These are phyloP conservation scores for Yponomeuta evonymella DNA, from an alignment of 2,888 invertebrate genomes.

Conservation along the genomic window DNA sequence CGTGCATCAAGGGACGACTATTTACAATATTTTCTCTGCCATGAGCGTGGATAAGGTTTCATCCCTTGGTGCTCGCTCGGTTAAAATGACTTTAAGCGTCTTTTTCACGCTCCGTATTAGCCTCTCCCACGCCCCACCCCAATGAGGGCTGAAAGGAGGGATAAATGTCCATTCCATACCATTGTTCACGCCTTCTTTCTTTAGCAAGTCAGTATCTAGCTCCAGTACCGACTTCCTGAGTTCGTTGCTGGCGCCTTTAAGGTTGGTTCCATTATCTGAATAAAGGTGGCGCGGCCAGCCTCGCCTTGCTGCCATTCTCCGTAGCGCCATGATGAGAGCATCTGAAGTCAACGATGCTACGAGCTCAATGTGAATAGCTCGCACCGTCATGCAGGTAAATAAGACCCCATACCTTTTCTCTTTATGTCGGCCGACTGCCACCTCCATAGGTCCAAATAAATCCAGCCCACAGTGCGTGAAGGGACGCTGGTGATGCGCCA, in stretches of 20 bases:
- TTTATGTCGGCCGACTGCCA: conserved; percentile 21
- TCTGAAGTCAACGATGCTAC: conserved; percentile 23
- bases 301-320: conserved; percentile 26
- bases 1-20: conserved; percentile 28
- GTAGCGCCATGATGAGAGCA: conserved; percentile 26
- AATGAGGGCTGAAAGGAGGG: conserved; percentile 24
- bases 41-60: conserved; percentile 18
- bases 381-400: conserved; percentile 26
- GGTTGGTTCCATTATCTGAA: conserved; percentile 24
- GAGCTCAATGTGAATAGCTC: conserved; percentile 26
- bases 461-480: conserved; percentile 23
- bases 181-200: conserved; percentile 13
- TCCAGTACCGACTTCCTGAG: conserved; percentile 3
- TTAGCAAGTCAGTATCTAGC: conserved; percentile 10
- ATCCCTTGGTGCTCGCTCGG: conserved; percentile 23
- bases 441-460: conserved; percentile 24
- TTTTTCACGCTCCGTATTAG: conserved; percentile 25
- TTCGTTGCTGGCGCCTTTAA: conserved; percentile 16
- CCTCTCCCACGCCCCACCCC: conserved; percentile 27
- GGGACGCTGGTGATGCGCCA: conserved; percentile 21
- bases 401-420: conserved; percentile 24
- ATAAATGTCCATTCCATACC: conserved; percentile 23
- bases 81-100: conserved; percentile 21
- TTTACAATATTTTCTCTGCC: conserved; percentile 18
- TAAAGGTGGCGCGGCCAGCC: conserved; percentile 24